phyloP scores from a whole-genome alignment of 2,113 vertebrate species.

The Eurystomus gularis region DNA sequence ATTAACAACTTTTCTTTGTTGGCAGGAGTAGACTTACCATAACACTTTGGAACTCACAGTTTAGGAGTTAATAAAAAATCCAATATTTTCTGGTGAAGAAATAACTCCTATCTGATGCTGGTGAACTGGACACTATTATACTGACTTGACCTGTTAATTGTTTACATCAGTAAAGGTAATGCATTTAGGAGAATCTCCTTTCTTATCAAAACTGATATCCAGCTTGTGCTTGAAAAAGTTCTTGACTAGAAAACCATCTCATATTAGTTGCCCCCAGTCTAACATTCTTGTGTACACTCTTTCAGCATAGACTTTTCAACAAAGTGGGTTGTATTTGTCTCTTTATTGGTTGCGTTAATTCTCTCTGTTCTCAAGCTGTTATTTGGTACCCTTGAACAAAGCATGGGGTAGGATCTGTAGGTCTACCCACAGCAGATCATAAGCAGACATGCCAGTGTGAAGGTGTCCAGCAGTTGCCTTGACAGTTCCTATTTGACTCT shows the following conservation, averaged over 20 bases:
- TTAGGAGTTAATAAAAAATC: background rate
- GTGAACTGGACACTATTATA: background rate
- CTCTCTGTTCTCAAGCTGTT: background rate
- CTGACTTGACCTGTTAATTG: background rate
- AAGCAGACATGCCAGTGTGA: fast-evolving
- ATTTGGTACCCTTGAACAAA: fast-evolving
- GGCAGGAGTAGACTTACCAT: background rate
- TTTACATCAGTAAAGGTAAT: background rate
- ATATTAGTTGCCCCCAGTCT: fast-evolving
- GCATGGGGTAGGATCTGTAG: fast-evolving
- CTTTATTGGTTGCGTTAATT: fast-evolving
- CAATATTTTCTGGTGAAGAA: background rate
- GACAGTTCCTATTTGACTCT: background rate
- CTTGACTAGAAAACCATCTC: background rate
- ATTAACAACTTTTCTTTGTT: background rate
- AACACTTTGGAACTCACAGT: background rate
- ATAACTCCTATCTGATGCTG: background rate
- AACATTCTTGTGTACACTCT: background rate
- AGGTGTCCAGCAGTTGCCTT: background rate
- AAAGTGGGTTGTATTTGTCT: background rate
- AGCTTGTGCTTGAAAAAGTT: background rate
- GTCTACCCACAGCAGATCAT: fast-evolving
- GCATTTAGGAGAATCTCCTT: background rate
- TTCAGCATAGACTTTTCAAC: background rate
- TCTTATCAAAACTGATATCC: background rate